These are phyloP conservation scores for Drymonia ruficornis DNA, from an alignment of 2,888 invertebrate species.

Conservation along the genomic window DNA sequence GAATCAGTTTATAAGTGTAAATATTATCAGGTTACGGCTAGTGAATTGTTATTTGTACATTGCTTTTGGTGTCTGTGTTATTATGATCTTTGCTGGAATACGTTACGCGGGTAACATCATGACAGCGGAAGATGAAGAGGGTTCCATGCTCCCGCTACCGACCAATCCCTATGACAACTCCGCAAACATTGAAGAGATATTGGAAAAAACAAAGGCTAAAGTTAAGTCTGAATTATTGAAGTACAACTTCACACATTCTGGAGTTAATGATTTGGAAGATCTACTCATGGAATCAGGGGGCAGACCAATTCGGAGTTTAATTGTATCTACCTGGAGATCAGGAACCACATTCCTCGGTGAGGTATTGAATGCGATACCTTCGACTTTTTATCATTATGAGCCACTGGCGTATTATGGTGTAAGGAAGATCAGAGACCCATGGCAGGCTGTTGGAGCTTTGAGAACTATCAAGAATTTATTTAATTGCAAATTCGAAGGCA, in stretches of 20 bases:
- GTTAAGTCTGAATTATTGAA: constrained; percentile 68
- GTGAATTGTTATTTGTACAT: constrained; percentile 82
- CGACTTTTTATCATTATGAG: constrained; percentile 96
- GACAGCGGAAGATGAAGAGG: constrained; percentile 85
- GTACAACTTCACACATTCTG: constrained; percentile 68
- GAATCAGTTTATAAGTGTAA: too few relatives aligned
- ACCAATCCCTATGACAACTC: constrained; percentile 69
- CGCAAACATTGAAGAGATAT: constrained; percentile 65
- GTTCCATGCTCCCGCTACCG: constrained; percentile 57
- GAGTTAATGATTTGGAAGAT: constrained; percentile 85
- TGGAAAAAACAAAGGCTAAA: constrained; percentile 67
- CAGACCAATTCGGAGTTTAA: constrained; percentile 89
- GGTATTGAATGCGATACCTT: constrained; percentile 92
- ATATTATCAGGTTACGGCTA: constrained; percentile 81
- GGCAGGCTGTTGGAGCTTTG: constrained; percentile 88
- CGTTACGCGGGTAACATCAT: constrained; percentile 85
- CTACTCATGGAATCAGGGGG: constrained; percentile 89
- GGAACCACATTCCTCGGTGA: constrained; percentile 96
- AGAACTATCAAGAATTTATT: constrained; percentile 89
- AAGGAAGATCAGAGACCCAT: constrained; percentile 91
- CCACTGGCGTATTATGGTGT: constrained; percentile 93
- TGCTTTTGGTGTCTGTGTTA: constrained; percentile 80
- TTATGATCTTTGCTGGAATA: constrained; percentile 82
- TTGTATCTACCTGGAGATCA: constrained; percentile 95
- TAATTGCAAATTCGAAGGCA: constrained; percentile 89